phyloP scores from a whole-genome alignment of 1,140 invertebrate genomes.

The Papilio helenus region DNA sequence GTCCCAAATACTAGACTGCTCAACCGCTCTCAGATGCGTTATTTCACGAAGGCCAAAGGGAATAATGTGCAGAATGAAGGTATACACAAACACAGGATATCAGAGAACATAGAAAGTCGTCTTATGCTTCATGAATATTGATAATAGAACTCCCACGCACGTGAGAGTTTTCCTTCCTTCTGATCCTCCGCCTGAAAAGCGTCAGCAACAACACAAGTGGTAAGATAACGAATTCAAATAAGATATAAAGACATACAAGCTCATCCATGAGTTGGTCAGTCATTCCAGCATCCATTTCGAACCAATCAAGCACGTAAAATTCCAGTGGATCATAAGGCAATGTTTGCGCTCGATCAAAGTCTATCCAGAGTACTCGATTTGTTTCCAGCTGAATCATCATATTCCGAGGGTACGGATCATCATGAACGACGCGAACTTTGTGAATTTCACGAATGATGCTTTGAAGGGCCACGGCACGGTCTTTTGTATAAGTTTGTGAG shows the following conservation, averaged over 20 bases:
- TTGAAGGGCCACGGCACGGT: no score
- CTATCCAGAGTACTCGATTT: constrained; percentile 4
- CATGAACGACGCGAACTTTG: constrained; percentile 10
- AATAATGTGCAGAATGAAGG: no score
- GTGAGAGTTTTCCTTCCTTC: no score
- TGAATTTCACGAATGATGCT: no score
- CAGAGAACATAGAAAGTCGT: no score
- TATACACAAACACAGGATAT: no score
- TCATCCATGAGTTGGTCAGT: constrained; percentile 4
- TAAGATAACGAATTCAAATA: constrained; percentile 6
- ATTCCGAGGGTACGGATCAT: not conserved
- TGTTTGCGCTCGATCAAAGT: constrained; percentile 10
- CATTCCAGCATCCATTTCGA: not conserved
- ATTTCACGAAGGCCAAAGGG: no score
- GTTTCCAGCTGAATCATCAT: not conserved
- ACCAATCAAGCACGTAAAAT: not conserved
- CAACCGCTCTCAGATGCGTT: no score
- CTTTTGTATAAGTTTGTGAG: no score
- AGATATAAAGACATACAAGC: constrained; percentile 5
- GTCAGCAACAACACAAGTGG: not conserved
- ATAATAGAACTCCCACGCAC: no score
- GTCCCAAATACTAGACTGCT: no score
- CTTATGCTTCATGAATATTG: no score
- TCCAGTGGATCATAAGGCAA: not conserved
- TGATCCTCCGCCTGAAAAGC: constrained; percentile 10